Base-by-base conservation (phyloP, 2,888 invertebrate species). In the Limenitis arthemis region DNA sequence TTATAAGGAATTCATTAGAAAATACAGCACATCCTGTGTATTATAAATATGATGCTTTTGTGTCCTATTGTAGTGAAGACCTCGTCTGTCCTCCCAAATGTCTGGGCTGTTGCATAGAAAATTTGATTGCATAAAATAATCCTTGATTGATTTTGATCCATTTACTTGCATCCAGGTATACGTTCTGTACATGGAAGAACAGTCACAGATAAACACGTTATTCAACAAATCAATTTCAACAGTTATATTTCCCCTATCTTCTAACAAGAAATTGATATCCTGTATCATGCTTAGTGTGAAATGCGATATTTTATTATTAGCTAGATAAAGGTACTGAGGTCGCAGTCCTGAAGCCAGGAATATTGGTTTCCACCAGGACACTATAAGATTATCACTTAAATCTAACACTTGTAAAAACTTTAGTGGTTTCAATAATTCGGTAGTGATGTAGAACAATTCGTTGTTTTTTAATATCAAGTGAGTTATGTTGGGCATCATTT, bases 151-250 rank as follows among this genome's bases (percentile, higher is more conserved):
- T 1, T 54, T 58, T 0, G 80, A 72, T 0, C 81, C 78, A 30
- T 86, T 83, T 2, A 68, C 70, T 65, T 80, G 75, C 8, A 84
- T 53, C 85, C 86, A 86, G 34, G 72, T 70, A 36, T 77, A 81
- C 1, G 84, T 76, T 42, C 70, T 69, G 60, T 79, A 79, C 78
- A 87, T 83, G 0, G 78, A 71, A 37, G 63, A 72, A 55, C 89
- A 90, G 55, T 88, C 88, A 60, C 90, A 90, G 28, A 78, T 73
- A 56, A 89, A 88, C 3, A 88, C 78, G 67, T 90, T 90, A 32
- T 83, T 73, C 66, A 78, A 77, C 5, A 90, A 56, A 54, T 88
- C 79, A 29, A 90, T 72, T 42, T 73, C 66, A 1, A 77, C 61
- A 2, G 70, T 64, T 12, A 56, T 55, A 46, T 70, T 77, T 12